Evolutionary conservation across 2,113 vertebrate genomes (phyloP).

Genomic region (Chroicocephalus ridibundus): DNA sequence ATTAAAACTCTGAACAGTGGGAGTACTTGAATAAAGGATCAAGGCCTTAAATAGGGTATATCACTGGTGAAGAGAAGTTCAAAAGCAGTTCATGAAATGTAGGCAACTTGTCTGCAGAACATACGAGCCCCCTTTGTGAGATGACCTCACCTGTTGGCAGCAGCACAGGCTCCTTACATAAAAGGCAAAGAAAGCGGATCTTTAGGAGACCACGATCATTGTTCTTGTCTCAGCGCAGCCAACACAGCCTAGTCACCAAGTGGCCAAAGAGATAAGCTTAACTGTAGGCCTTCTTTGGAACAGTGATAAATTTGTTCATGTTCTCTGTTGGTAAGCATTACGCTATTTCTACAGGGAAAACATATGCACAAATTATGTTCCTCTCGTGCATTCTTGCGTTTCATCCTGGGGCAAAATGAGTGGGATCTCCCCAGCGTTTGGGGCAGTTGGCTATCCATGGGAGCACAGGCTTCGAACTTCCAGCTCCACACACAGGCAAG

Average conservation of each 20-base stretch:
- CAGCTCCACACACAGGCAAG: not conserved
- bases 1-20: not conserved
- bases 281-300: not conserved
- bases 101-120: not conserved
- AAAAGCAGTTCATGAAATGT: not conserved
- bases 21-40: not conserved
- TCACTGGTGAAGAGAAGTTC: not conserved
- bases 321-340: not conserved
- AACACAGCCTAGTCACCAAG: not conserved
- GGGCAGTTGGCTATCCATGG: not conserved
- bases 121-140: conserved; percentile 13
- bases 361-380: not conserved
- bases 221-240: not conserved
- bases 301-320: accelerated
- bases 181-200: conserved; percentile 59
- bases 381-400: not conserved
- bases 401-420: not conserved
- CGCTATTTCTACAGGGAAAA: not conserved
- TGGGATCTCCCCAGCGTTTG: not conserved
- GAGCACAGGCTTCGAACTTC: not conserved
- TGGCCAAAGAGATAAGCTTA: not conserved
- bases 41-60: not conserved
- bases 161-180: conserved; percentile 38
- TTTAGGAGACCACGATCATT: not conserved
- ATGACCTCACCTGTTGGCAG: conserved; percentile 65